These are phyloP conservation scores for Mythimna ferrago DNA, from an alignment of 2,888 invertebrate species.

Conservation along the genomic window DNA sequence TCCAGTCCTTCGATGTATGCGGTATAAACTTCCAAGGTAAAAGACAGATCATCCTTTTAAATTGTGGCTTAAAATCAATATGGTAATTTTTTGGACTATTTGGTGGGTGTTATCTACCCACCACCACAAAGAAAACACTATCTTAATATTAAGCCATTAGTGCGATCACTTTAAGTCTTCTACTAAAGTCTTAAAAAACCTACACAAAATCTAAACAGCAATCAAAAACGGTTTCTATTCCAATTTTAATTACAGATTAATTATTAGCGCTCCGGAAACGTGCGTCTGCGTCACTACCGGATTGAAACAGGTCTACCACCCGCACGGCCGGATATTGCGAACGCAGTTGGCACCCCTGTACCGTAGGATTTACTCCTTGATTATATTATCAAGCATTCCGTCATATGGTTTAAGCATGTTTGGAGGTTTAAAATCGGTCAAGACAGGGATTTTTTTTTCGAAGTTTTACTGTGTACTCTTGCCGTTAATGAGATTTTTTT, in stretches of 20 bases:
- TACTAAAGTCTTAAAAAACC: neutral
- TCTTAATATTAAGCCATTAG: too few relatives aligned
- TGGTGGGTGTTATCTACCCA: too few relatives aligned
- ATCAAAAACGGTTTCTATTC: constrained; percentile 9
- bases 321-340: constrained; percentile 67
- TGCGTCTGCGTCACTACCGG: constrained; percentile 69
- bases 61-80: too few relatives aligned
- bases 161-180: neutral
- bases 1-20: too few relatives aligned
- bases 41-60: too few relatives aligned
- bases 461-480: too few relatives aligned
- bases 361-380: constrained; percentile 59
- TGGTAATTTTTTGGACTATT: too few relatives aligned
- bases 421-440: neutral
- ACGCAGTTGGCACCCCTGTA: constrained; percentile 58
- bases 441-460: neutral
- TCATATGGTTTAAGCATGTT: neutral
- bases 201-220: neutral
- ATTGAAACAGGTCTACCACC: constrained; percentile 57
- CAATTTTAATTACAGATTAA: constrained; percentile 23
- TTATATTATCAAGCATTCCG: constrained; percentile 46
- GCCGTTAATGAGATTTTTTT: too few relatives aligned
- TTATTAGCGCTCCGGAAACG: constrained; percentile 58
- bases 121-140: too few relatives aligned
- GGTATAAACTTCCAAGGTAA: too few relatives aligned